Evolutionary conservation across 2,113 vertebrate genomes (phyloP), one percentile per base, ranked within the genome.

Genomic region (Podilymbus podiceps): DNA sequence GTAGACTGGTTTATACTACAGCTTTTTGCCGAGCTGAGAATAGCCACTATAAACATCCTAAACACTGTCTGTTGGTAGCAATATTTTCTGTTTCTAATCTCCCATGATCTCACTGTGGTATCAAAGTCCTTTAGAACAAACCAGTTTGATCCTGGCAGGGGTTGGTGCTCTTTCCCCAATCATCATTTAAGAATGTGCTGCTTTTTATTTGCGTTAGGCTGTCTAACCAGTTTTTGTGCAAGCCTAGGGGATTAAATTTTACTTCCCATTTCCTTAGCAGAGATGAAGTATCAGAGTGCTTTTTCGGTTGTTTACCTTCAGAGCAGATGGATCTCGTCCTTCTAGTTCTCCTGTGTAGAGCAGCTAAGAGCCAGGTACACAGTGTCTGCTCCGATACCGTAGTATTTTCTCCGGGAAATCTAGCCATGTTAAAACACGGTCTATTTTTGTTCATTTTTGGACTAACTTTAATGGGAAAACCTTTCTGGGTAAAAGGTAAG

Each of bases 161-260:
- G 30, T 38, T 25, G 1, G 17, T 12, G 40, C 69, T 59, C 60
- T 28, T 50, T 76, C 86, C 92, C 91, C 91, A 94, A 87, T 88
- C 96, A 81, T 68, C 80, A 35, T 44, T 69, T 49, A 35, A 66
- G 73, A 78, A 74, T 5, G 68, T 16, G 56, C 80, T 87, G 89
- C 73, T 87, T 94, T 95, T 76, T 85, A 47, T 93, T 94, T 82
- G 86, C 93, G 2, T 82, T 91, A 94, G 83, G 95, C 89, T 77
- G 97, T 28, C 95, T 77, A 83, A 97, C 97, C 95, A 95, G 96
- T 97, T 97, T 93, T 72, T 64, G 90, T 46, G 9, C 72, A 28
- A 91, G 82, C 77, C 84, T 35, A 16, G 17, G 79, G 68, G 86
- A 84, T 94, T 82, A 60, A 80, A 68, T 92, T 96, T 91, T 90